Evolutionary conservation across 2,888 invertebrate genomes (phyloP).

Genomic region (Salpingus planirostris): DNA sequence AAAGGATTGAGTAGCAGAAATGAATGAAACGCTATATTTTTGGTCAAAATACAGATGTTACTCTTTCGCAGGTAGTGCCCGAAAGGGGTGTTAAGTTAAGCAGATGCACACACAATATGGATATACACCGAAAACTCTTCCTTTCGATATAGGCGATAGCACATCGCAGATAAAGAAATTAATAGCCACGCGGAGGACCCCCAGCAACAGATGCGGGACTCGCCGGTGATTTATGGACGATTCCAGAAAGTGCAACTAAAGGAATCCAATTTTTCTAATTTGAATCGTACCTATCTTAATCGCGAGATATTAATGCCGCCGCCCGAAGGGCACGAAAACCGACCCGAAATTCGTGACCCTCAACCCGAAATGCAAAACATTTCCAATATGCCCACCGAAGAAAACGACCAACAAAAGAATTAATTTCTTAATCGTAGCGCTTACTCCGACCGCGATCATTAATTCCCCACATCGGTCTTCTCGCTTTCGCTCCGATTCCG

Average conservation of each 20-base stretch:
- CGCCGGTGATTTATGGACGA: no score
- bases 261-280: no score
- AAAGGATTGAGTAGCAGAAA: slow-evolving; percentile 20
- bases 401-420: slow-evolving; percentile 12
- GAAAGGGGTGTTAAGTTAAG: not conserved
- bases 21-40: slow-evolving; percentile 32
- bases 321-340: not conserved
- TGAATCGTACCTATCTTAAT: no score
- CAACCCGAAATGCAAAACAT: no score
- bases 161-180: no score
- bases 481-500: slow-evolving; percentile 11
- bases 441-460: slow-evolving; percentile 18
- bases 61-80: not conserved
- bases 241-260: no score
- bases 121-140: no score
- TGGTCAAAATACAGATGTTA: slow-evolving; percentile 13
- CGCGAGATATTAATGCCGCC: not conserved
- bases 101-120: slow-evolving; percentile 3
- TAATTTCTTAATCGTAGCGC: slow-evolving; percentile 26
- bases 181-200: no score
- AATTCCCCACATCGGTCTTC: slow-evolving; percentile 12
- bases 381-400: not conserved
- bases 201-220: no score
- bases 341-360: slow-evolving; percentile 11
- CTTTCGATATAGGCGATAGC: no score